Conservation (phyloP, 2,888 invertebrate species). For the Andrena flavipes region DNA sequence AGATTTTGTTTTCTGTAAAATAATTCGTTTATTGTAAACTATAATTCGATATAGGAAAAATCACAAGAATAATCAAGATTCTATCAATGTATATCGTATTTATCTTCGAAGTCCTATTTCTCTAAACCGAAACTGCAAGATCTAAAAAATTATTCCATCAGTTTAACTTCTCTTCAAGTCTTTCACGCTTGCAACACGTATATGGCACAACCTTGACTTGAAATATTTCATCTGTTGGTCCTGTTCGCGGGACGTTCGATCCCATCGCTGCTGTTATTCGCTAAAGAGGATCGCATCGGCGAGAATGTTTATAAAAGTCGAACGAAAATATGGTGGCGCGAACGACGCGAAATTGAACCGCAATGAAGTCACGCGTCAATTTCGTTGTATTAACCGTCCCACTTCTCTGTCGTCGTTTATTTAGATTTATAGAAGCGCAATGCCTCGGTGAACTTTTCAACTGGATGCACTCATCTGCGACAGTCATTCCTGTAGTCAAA, state of each 20-base stretch:
- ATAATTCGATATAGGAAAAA: too few species aligned
- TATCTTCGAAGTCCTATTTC: too few species aligned
- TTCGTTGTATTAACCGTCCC: conserved; percentile 40
- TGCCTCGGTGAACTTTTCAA: conserved; percentile 50
- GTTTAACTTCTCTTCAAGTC: too few species aligned
- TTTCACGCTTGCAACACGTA: too few species aligned
- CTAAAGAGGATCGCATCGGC: conserved; percentile 3
- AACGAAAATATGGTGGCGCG: conserved; percentile 17
- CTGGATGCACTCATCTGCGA: conserved; percentile 2
- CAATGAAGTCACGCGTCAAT: conserved; percentile 43
- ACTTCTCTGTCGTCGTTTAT: conserved; percentile 48
- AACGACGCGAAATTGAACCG: conserved; percentile 39
- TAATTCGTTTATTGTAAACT: too few species aligned
- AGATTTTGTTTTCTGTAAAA: too few species aligned
- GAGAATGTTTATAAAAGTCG: not conserved
- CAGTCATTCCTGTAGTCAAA: not conserved
- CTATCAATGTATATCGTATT: too few species aligned
- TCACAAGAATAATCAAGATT: too few species aligned
- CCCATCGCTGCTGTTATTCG: not conserved
- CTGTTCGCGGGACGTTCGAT: not conserved
- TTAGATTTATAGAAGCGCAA: conserved; percentile 58
- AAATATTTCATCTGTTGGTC: not conserved
- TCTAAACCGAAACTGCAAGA: too few species aligned
- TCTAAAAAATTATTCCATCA: too few species aligned
- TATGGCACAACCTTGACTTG: too few species aligned